A percentile compares a stretch with the other conserved stretches of the same genome.
Conservation (phyloP, 2,888 invertebrate species). For the Dusona sp. region DNA sequence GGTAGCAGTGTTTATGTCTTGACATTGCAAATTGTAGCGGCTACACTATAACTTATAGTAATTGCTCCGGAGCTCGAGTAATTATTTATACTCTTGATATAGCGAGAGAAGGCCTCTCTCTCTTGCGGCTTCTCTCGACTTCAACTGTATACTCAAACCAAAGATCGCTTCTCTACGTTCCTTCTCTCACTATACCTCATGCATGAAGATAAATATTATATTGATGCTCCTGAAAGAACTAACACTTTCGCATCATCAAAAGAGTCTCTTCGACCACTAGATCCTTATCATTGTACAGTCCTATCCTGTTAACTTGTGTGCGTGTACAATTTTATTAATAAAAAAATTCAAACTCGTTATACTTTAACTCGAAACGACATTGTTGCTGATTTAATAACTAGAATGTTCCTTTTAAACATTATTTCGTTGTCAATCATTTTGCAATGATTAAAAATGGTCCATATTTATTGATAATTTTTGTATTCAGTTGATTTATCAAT, state of each 20-base stretch:
- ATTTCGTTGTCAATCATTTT: neutral
- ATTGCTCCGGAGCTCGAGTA: slow-evolving; percentile 84
- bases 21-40: slow-evolving; percentile 85
- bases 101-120: slow-evolving; percentile 64
- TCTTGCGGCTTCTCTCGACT: slow-evolving; percentile 45
- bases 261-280: slow-evolving; percentile 47
- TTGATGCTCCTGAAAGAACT: slow-evolving; percentile 53
- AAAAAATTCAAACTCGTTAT: slow-evolving; percentile 25
- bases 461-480: neutral
- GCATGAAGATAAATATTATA: slow-evolving; percentile 57
- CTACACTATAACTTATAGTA: slow-evolving; percentile 85
- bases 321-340: slow-evolving; percentile 58
- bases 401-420: neutral
- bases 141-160: slow-evolving; percentile 35
- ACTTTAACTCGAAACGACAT: slow-evolving; percentile 21
- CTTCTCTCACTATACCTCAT: slow-evolving; percentile 42
- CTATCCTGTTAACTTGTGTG: slow-evolving; percentile 59
- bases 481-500: neutral
- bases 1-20: slow-evolving; percentile 85
- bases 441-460: neutral
- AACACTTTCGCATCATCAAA: slow-evolving; percentile 39
- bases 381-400: slow-evolving; percentile 10
- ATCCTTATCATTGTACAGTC: slow-evolving; percentile 55
- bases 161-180: slow-evolving; percentile 34
- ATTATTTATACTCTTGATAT: slow-evolving; percentile 84